Evolutionary conservation across 1,140 invertebrate species (phyloP), one percentile per base, ranked within the genome.

Genomic region (Aphidius ervi): DNA sequence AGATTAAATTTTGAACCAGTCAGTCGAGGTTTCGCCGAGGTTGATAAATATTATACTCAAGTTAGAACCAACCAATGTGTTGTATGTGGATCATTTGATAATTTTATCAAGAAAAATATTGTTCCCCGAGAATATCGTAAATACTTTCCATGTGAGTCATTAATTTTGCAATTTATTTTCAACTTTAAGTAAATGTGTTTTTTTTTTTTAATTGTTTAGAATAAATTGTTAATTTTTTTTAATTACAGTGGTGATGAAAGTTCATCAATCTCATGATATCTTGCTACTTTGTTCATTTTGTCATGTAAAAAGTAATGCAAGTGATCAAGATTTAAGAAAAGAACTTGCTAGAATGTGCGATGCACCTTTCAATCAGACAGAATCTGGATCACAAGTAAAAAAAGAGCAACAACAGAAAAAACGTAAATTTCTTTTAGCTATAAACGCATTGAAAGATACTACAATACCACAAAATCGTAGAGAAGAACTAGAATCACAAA

Each of bases 81-180:
- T 6, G 91, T 93, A 0, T 95, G 92, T 76, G 92, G 92, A 4
- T 69, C 74, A 5, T 74, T 73, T 0, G 84, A 92, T 50, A 85
- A 86, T 0, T 92, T 88, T 66, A 86, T 91, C 43, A 79, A 89
- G 5, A 94, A 94, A 73, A 91, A 90, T 67, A 84, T 95, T 42
- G 88, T 95, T 46, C 92, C 92, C 1, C 83, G 87, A 60, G 91
- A 94, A 77, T 94, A 94, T 72, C 84, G 91, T 56, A 92, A 88
- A 79, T 85, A 88, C 72, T 93, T 94, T 70, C 91, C 92, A 39
- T 83, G 23, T 31, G 23, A 31, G 23, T 31, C 16, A 31, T 31
- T 31, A 1, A 31, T 31, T 31, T 31, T 31, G 23, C 4, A 31
- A 3, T 31, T 31, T 31, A 31, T 31, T 31, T 31, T 31, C 4